Conservation (phyloP, 2,888 invertebrate species). For the Ennomos quercinarius region DNA sequence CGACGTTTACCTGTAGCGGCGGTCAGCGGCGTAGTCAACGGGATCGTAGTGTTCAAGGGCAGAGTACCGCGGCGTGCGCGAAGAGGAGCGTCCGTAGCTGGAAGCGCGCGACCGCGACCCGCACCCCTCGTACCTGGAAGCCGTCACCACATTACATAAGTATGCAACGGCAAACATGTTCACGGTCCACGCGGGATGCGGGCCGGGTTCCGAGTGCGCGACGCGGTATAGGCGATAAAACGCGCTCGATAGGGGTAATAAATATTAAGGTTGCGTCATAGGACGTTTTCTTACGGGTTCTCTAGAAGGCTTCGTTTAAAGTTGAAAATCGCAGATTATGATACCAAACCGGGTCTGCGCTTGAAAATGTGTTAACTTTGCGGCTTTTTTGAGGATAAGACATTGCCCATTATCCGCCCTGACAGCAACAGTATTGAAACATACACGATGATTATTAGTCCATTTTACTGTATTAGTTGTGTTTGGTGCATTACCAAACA, state of each 20-base stretch:
- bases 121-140: slow-evolving; percentile 68
- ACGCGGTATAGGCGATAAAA: background rate
- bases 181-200: slow-evolving; percentile 25
- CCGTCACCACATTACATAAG: slow-evolving; percentile 22
- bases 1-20: slow-evolving; percentile 72
- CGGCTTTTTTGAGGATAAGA: too few relatives aligned
- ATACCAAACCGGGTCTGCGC: too few relatives aligned
- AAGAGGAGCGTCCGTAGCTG: slow-evolving; percentile 73
- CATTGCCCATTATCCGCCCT: too few relatives aligned
- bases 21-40: slow-evolving; percentile 78
- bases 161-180: slow-evolving; percentile 27
- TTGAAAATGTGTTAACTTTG: too few relatives aligned
- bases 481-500: too few relatives aligned
- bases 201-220: slow-evolving; percentile 14
- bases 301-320: too few relatives aligned
- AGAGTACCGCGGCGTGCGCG: slow-evolving; percentile 73
- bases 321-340: too few relatives aligned
- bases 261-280: too few relatives aligned
- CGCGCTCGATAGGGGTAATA: slow-evolving; percentile 1
- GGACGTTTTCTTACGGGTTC: too few relatives aligned
- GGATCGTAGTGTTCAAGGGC: slow-evolving; percentile 78
- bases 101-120: slow-evolving; percentile 79
- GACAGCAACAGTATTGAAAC: too few relatives aligned
- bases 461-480: too few relatives aligned
- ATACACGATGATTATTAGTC: too few relatives aligned